A percentile compares a stretch with the other conserved stretches of the same genome.
phyloP scores from a whole-genome alignment of 1,140 invertebrate genomes.

The Riptortus pedestris region DNA sequence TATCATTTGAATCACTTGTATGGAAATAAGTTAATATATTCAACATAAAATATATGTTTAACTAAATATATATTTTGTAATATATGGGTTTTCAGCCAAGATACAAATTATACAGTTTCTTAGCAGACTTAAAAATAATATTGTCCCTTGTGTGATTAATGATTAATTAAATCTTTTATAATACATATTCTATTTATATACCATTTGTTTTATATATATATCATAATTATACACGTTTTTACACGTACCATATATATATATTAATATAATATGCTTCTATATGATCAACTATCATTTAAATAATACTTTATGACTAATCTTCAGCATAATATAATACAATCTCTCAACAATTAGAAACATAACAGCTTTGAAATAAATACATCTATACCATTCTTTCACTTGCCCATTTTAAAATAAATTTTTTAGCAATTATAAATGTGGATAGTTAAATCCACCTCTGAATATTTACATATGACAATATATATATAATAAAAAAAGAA shows the following conservation, averaged over 20 bases:
- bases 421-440: slow-evolving; percentile 1
- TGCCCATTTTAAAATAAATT: slow-evolving; percentile 12
- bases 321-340: slow-evolving; percentile 17
- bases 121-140: slow-evolving; percentile 16
- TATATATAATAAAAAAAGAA: slow-evolving; percentile 3
- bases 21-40: too few relatives aligned
- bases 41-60: too few relatives aligned
- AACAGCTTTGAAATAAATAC: slow-evolving; percentile 16
- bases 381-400: neutral
- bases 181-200: slow-evolving; percentile 1
- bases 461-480: slow-evolving; percentile 12
- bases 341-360: slow-evolving; percentile 15
- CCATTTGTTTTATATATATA: neutral
- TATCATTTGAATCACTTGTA: too few relatives aligned
- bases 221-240: neutral
- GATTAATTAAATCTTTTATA: slow-evolving; percentile 7
- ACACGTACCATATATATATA: neutral
- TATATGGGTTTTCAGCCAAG: too few relatives aligned
- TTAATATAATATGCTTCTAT: neutral
- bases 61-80: too few relatives aligned
- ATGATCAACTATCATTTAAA: slow-evolving; percentile 4
- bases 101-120: slow-evolving; percentile 1
- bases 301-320: slow-evolving; percentile 15
- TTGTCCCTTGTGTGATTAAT: slow-evolving; percentile 7
- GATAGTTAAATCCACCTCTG: slow-evolving; percentile 2